These are phyloP conservation scores for Symphodus melops DNA, from an alignment of 2,113 vertebrate genomes.

Conservation along the genomic window DNA sequence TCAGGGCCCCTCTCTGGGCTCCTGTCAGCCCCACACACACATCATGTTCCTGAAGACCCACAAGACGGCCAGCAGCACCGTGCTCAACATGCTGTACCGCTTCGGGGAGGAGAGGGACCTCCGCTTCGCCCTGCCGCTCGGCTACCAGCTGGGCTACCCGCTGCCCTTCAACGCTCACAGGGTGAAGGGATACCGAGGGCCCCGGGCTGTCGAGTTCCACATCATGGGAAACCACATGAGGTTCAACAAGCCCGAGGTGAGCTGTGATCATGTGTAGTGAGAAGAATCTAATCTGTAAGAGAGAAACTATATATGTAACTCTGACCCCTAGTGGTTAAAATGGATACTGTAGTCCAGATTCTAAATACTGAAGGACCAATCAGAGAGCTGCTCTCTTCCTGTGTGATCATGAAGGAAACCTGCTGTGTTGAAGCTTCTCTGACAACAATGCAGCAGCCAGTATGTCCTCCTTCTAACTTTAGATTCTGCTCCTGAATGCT, in stretches of 20 bases:
- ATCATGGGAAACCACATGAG: constrained; percentile 95
- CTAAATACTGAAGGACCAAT: too few species aligned
- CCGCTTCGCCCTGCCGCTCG: constrained; percentile 88
- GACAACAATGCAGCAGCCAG: too few species aligned
- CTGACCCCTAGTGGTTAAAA: too few species aligned
- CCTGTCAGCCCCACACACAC: constrained; percentile 84
- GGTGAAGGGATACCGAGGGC: constrained; percentile 88
- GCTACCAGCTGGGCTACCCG: constrained; percentile 93
- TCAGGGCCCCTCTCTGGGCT: constrained; percentile 75
- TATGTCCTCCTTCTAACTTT: too few species aligned
- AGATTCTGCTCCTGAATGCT: too few species aligned
- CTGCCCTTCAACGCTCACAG: constrained; percentile 86
- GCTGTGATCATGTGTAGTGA: not conserved
- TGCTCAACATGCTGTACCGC: constrained; percentile 92
- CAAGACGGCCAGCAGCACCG: constrained; percentile 94
- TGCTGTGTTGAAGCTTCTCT: too few species aligned
- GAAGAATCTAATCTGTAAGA: too few species aligned
- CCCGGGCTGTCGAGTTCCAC: constrained; percentile 80
- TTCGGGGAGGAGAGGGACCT: constrained; percentile 87
- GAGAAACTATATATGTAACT: too few species aligned
- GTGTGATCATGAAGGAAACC: too few species aligned
- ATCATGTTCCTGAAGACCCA: constrained; percentile 95
- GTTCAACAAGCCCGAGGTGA: constrained; percentile 89
- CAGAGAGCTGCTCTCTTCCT: too few species aligned
- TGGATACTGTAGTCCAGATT: too few species aligned